Conservation (phyloP, 2,888 invertebrate genomes). For the Cancer borealis region DNA sequence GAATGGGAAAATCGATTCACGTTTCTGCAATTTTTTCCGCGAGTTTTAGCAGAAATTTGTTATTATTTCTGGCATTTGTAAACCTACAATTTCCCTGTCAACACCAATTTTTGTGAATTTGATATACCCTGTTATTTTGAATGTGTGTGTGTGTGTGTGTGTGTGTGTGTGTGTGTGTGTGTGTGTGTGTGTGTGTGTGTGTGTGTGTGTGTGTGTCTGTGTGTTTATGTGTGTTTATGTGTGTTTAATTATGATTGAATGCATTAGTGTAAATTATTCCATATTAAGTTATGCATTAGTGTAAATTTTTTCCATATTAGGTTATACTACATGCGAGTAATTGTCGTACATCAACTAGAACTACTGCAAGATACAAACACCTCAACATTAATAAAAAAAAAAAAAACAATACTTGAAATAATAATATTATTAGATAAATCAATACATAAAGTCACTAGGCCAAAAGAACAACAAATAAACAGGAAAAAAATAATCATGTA, state of each 20-base stretch:
- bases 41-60: not conserved
- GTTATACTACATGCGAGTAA: too few relatives aligned
- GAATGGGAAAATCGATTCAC: not conserved
- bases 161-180: slow-evolving; percentile 20
- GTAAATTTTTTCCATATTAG: too few relatives aligned
- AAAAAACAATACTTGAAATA: too few relatives aligned
- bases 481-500: not conserved
- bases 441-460: too few relatives aligned
- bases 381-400: too few relatives aligned
- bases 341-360: not conserved
- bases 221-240: not conserved
- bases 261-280: not conserved
- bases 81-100: not conserved
- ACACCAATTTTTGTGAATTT: not conserved
- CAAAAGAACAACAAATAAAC: too few relatives aligned
- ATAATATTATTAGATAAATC: too few relatives aligned
- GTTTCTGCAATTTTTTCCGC: not conserved
- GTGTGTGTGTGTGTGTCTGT: not conserved
- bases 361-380: too few relatives aligned
- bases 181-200: slow-evolving; percentile 2
- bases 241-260: not conserved
- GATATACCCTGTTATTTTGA: not conserved
- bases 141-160: not conserved
- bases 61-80: slow-evolving; percentile 29
- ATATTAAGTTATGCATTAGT: too few relatives aligned